Percentiles rank a stretch among this genome's conserved stretches.
Conservation (phyloP, 2,888 invertebrate genomes). For the Caprella mutica region DNA sequence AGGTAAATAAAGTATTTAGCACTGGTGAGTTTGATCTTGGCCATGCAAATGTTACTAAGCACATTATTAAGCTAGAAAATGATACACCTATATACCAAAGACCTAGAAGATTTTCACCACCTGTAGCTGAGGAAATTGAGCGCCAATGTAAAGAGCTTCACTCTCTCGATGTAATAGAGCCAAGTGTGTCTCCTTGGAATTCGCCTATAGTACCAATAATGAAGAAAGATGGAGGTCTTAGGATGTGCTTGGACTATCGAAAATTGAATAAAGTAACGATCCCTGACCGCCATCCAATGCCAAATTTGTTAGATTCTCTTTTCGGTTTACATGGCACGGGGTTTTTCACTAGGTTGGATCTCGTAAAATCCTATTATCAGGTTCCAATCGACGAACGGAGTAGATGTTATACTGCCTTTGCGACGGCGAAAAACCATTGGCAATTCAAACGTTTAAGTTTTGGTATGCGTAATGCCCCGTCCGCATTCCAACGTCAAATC, state of each 20-base stretch:
- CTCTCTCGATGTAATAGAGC: too few species aligned
- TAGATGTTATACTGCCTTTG: neutral
- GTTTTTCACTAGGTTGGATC: slow-evolving; percentile 1
- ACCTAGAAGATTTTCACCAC: too few species aligned
- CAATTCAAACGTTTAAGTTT: neutral
- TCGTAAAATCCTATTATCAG: neutral
- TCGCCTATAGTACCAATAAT: too few species aligned
- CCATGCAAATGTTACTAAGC: too few species aligned
- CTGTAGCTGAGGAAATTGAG: too few species aligned
- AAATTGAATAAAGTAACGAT: slow-evolving; percentile 1
- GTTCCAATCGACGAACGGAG: neutral
- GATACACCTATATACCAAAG: too few species aligned
- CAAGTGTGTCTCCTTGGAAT: too few species aligned
- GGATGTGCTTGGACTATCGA: slow-evolving; percentile 3
- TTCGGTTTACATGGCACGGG: slow-evolving; percentile 3
- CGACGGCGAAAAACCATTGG: neutral
- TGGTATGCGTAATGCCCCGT: neutral
- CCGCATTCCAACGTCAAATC: neutral
- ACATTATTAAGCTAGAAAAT: too few species aligned
- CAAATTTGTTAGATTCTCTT: neutral
- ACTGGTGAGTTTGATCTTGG: too few species aligned
- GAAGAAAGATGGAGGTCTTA: too few species aligned
- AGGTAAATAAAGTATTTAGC: too few species aligned
- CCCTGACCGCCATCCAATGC: neutral
- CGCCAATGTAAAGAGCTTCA: too few species aligned